These are phyloP conservation scores for Melospiza melodia DNA, from an alignment of 2,113 vertebrate genomes.

Conservation along the genomic window DNA sequence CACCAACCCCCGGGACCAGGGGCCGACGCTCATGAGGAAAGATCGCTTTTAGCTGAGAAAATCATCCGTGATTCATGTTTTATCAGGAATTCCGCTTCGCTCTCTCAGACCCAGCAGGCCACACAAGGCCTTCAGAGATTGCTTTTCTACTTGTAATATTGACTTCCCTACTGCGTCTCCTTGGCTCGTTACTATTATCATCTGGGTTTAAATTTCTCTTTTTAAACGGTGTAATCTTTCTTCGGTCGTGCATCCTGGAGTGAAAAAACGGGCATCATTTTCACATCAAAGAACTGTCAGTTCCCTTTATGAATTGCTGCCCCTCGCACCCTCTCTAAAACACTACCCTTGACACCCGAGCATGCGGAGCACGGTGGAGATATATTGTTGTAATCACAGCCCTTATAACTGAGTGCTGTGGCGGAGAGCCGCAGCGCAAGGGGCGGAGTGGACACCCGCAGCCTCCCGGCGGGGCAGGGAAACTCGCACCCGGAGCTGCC, in stretches of 20 bases:
- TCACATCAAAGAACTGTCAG: conserved; percentile 62
- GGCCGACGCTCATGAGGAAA: background rate
- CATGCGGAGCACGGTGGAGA: background rate
- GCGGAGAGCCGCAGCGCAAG: background rate
- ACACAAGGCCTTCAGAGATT: conserved; percentile 31
- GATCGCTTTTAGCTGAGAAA: background rate
- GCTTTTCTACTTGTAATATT: background rate
- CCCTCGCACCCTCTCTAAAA: conserved; percentile 31
- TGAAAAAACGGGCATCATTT: conserved; percentile 43
- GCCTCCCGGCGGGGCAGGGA: background rate
- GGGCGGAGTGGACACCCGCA: background rate
- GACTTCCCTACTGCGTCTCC: background rate
- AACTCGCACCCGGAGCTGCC: accelerated
- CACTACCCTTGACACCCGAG: conserved; percentile 60
- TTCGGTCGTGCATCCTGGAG: background rate
- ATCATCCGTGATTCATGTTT: conserved; percentile 11
- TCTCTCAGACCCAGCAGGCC: background rate
- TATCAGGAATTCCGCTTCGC: background rate
- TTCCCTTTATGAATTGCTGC: conserved; percentile 36
- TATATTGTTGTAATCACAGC: conserved; percentile 42
- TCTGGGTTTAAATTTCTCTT: conserved; percentile 40
- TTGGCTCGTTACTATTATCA: conserved; percentile 51
- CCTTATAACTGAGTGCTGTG: conserved; percentile 10
- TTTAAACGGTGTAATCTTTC: conserved; percentile 46
- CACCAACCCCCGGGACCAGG: background rate